A percentile compares a stretch with the other conserved stretches of the same genome.
phyloP scores from a whole-genome alignment of 2,888 invertebrate genomes.

The Tinea semifulvella region DNA sequence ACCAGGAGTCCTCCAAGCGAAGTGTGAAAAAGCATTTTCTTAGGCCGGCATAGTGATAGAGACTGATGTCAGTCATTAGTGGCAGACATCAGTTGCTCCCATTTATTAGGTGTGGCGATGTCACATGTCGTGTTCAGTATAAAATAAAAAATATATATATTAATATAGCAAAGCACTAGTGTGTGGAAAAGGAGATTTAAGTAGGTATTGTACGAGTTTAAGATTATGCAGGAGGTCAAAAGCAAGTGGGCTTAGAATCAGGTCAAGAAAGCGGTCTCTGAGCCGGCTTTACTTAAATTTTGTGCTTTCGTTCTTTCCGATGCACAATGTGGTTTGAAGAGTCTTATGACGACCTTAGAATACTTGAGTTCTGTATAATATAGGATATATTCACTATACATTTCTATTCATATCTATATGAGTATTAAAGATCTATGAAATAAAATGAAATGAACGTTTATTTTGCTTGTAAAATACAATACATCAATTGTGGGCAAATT shows the following conservation, averaged over 20 bases:
- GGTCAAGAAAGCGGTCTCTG: conserved; percentile 14
- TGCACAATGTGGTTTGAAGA: conserved; percentile 13
- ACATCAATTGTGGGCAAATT: too few relatives aligned
- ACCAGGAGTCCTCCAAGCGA: too few relatives aligned
- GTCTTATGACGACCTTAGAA: conserved; percentile 9
- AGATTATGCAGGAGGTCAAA: conserved; percentile 33
- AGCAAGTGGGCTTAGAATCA: conserved; percentile 22
- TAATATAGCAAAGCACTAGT: conserved; percentile 15
- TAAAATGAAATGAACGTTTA: too few relatives aligned
- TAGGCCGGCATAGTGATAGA: background rate
- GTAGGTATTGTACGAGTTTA: too few relatives aligned
- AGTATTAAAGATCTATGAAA: too few relatives aligned
- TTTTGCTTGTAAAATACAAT: too few relatives aligned
- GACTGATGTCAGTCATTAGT: too few relatives aligned
- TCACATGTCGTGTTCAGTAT: too few relatives aligned
- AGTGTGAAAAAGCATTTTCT: background rate
- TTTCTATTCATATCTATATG: background rate
- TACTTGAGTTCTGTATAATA: background rate
- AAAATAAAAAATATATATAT: too few relatives aligned
- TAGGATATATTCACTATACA: background rate
- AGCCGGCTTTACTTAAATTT: conserved; percentile 14
- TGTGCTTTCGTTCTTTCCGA: conserved; percentile 10
- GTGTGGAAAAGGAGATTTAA: conserved; percentile 33
- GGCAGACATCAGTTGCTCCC: too few relatives aligned
- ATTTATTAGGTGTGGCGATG: too few relatives aligned